Percentiles rank a stretch among this genome's conserved stretches.
Evolutionary conservation across 1,140 invertebrate species (phyloP).

Genomic region (Argopecten irradians): DNA sequence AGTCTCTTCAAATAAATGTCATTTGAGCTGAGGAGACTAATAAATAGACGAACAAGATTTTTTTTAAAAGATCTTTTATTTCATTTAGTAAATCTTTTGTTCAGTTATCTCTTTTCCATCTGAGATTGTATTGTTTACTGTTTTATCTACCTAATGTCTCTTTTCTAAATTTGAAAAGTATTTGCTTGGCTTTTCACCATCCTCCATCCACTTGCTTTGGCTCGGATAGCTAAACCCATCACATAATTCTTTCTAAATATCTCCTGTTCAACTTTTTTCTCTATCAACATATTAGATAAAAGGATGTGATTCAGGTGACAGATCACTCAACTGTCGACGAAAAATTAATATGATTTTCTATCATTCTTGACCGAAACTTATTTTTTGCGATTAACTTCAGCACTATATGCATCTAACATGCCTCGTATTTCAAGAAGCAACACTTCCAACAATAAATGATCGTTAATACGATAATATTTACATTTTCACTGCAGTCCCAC

Average conservation of each 20-base stretch:
- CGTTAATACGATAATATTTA: background rate
- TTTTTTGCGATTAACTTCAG: background rate
- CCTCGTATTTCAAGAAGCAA: conserved; percentile 28
- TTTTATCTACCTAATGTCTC: background rate
- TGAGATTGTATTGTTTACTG: background rate
- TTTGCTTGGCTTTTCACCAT: conserved; percentile 29
- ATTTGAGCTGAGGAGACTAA: too few species aligned
- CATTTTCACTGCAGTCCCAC: too few species aligned
- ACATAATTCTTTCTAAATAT: conserved; percentile 29
- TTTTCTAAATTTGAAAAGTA: background rate
- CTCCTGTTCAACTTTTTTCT: conserved; percentile 24
- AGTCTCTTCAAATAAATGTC: too few species aligned
- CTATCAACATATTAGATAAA: background rate
- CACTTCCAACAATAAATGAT: conserved; percentile 19
- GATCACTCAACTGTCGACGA: background rate
- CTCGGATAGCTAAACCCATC: conserved; percentile 27
- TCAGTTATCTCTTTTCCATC: background rate
- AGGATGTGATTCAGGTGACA: background rate
- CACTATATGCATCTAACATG: background rate
- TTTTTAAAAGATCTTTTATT: background rate
- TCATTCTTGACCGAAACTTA: background rate
- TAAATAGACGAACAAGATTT: too few species aligned
- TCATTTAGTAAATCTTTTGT: too few species aligned
- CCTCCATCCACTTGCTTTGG: conserved; percentile 38
- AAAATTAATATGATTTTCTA: background rate